Percentiles rank a stretch among this genome's conserved stretches.
phyloP scores from a whole-genome alignment of 2,797 vertebrate genomes.

The Avahi laniger region DNA sequence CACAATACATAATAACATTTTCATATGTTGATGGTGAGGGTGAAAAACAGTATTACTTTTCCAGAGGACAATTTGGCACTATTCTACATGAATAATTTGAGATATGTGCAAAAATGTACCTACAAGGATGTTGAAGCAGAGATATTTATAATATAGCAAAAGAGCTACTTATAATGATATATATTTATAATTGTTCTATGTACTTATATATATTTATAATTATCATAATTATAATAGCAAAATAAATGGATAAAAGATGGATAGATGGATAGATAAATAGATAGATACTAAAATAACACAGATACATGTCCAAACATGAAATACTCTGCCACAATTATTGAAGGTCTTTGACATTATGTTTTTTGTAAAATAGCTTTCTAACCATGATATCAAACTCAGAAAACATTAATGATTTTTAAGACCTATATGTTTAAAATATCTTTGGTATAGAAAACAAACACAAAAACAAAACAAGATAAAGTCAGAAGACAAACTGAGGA shows the following conservation, averaged over 20 bases:
- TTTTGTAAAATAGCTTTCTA: conserved; percentile 26
- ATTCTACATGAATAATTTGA: neutral
- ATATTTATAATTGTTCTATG: neutral
- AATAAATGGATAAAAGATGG: neutral
- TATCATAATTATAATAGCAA: neutral
- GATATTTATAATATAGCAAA: neutral
- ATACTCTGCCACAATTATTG: neutral
- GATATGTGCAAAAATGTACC: conserved; percentile 1
- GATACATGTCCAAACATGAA: neutral
- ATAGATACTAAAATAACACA: neutral
- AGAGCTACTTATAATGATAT: neutral
- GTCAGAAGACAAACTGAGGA: neutral
- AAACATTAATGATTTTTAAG: neutral
- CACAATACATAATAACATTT: conserved; percentile 22
- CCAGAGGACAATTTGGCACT: neutral
- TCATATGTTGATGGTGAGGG: neutral
- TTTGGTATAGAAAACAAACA: neutral
- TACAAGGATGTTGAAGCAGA: neutral
- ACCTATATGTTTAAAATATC: neutral
- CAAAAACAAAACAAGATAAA: conserved; percentile 35
- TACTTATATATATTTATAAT: neutral
- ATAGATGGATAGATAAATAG: neutral
- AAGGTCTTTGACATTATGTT: neutral
- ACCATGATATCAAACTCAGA: neutral
- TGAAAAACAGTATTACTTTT: conserved; percentile 28